These are phyloP conservation scores for Nansenia antarctica DNA, from an alignment of 2,113 vertebrate species.

Conservation along the genomic window DNA sequence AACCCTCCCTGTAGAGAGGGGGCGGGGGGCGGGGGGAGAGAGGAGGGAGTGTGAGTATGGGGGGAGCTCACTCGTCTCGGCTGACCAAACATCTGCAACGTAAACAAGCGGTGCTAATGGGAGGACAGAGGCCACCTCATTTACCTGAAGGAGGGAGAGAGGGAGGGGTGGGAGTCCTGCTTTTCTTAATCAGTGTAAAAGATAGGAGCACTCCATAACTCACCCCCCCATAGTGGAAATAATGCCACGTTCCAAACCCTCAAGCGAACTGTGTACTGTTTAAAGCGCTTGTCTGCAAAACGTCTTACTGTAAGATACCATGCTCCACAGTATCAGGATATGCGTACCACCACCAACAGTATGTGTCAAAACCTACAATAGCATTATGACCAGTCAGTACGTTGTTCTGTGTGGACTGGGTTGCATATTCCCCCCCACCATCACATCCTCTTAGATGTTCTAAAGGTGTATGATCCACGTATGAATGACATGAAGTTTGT, in stretches of 20 bases:
- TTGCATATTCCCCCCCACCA: conserved; percentile 38
- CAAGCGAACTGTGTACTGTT: conserved; percentile 43
- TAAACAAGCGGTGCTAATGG: conserved; percentile 47
- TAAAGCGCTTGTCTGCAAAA: conserved; percentile 43
- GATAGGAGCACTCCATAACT: conserved; percentile 53
- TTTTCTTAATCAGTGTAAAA: conserved; percentile 63
- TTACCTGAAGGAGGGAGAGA: conserved; percentile 56
- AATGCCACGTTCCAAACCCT: conserved; percentile 37
- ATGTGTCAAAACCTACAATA: conserved; percentile 50
- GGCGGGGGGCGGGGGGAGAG: conserved; percentile 3
- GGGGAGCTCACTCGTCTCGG: conserved; percentile 1
- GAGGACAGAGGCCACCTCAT: conserved; percentile 59
- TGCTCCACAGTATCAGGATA: conserved; percentile 33
- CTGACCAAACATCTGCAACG: conserved; percentile 45
- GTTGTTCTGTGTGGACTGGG: conserved; percentile 52
- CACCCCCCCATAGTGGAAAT: conserved; percentile 40
- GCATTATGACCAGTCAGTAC: conserved; percentile 42
- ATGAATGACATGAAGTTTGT: conserved; percentile 45
- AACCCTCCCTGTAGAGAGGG: conserved; percentile 45
- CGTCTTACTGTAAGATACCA: conserved; percentile 48
- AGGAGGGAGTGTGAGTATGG: background rate
- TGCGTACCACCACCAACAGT: conserved; percentile 48
- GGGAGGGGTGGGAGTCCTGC: conserved; percentile 64
- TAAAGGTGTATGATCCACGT: conserved; percentile 56
- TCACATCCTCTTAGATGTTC: conserved; percentile 51